phyloP scores from a whole-genome alignment of 1,140 invertebrate species.

The Drosophila hydei region DNA sequence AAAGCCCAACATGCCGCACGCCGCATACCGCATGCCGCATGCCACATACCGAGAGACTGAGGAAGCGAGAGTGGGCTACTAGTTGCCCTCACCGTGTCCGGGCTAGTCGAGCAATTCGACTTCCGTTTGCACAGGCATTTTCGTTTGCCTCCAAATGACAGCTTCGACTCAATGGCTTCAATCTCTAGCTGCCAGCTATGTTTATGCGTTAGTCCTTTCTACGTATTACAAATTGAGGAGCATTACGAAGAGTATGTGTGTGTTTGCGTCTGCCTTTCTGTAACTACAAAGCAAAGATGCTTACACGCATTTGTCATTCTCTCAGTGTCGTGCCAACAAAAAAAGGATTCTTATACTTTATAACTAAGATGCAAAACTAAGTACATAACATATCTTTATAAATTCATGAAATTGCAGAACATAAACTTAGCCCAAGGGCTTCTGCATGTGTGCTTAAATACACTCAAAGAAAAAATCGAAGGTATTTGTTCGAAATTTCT shows the following conservation, averaged over 20 bases:
- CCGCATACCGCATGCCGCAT: background rate
- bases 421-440: constrained; percentile 6
- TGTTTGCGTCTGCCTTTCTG: background rate
- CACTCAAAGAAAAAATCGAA: constrained; percentile 7
- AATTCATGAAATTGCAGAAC: constrained; percentile 14
- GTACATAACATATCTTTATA: constrained; percentile 12
- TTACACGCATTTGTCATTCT: constrained; percentile 28
- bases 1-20: constrained; percentile 24
- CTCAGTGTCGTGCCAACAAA: background rate
- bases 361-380: constrained; percentile 15
- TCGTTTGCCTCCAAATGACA: constrained; percentile 43
- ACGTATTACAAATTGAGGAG: constrained; percentile 51
- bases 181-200: constrained; percentile 20
- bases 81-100: background rate
- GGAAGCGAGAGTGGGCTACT: background rate
- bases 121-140: constrained; percentile 62
- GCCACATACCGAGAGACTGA: background rate
- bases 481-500: background rate
- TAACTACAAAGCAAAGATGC: constrained; percentile 47
- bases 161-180: constrained; percentile 30
- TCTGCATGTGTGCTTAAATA: constrained; percentile 1
- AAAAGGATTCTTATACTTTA: background rate
- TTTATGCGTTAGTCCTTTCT: constrained; percentile 55
- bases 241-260: constrained; percentile 13
- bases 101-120: constrained; percentile 43